Evolutionary conservation across 1,140 invertebrate species (phyloP), one percentile per base, ranked within the genome.

Genomic region (Drosophila suzukii): DNA sequence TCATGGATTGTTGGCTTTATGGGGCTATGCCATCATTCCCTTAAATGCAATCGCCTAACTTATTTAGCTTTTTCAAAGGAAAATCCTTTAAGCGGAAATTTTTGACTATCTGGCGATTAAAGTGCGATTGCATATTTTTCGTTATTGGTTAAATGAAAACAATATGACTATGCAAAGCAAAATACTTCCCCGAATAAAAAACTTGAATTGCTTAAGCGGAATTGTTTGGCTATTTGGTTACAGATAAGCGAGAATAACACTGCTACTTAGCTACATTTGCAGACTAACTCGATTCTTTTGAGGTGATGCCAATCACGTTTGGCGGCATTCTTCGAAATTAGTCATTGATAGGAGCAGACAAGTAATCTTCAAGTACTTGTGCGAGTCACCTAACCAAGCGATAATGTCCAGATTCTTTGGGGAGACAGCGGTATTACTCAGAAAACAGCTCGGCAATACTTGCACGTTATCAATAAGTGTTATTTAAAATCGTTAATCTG

Each of bases 251-350:
- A 6, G 20, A 32, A 34, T 43, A 44, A n/a, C 38, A 17, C 11
- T 12, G 6, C 2, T 43, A 27, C 3, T 20, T 27, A n/a, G 0
- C 12, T 4, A 4, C 5, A 5, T 12, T 49, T 36, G n/a, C 20
- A 12, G 32, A 1, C 6, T 11, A 12, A 36, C 60, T 36, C 15
- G 32, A 47, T 27, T 38, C 11, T 11, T 12, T 36, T 15, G 27
- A 8, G 17, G 34, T 49, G 59, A 57, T 57, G 15, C 27, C 60
- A 62, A 43, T 43, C 60, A 20, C 24, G 30, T 1, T 7, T 4
- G 4, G 13, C 60, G 32, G 43, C 63, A 34, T 66, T 49, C 63
- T 34, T n/a, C 17, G 36, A 51, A 65, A 11, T 47, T 38, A 27
- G 32, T 50, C 63, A 63, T 20, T 41, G 59, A 51, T 67, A 43